phyloP scores from a whole-genome alignment of 2,113 vertebrate species.

The Colius striatus region DNA sequence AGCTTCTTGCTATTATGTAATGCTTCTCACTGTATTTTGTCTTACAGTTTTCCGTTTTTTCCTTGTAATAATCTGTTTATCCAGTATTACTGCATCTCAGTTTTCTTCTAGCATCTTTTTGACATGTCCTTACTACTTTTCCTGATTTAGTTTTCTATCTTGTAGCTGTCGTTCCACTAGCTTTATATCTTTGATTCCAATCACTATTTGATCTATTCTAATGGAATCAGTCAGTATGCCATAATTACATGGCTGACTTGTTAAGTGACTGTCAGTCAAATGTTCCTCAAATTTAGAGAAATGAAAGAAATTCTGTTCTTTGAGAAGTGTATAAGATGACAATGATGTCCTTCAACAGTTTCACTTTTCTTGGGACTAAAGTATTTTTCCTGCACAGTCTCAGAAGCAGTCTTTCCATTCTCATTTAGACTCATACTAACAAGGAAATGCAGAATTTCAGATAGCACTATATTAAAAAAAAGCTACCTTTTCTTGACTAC shows the following conservation, averaged over 20 bases:
- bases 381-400: not conserved
- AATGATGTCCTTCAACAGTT: constrained; percentile 17
- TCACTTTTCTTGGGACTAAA: not conserved
- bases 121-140: not conserved
- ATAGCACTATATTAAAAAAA: not conserved
- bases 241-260: constrained; percentile 3
- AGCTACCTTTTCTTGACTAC: not conserved
- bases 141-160: constrained; percentile 24
- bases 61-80: not conserved
- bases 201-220: constrained; percentile 42
- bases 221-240: constrained; percentile 36
- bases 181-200: constrained; percentile 40
- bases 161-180: not conserved
- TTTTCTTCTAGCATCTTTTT: constrained; percentile 19
- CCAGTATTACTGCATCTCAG: not conserved
- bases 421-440: not conserved
- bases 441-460: not conserved
- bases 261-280: constrained; percentile 49
- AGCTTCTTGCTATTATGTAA: not conserved
- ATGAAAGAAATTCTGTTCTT: constrained; percentile 13
- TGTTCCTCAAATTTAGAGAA: not conserved
- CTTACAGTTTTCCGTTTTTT: constrained; percentile 5
- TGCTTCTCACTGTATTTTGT: not conserved
- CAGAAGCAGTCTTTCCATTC: not conserved
- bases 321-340: not conserved